Conservation (phyloP, 2,797 vertebrate species). For the Dermochelys coriacea region DNA sequence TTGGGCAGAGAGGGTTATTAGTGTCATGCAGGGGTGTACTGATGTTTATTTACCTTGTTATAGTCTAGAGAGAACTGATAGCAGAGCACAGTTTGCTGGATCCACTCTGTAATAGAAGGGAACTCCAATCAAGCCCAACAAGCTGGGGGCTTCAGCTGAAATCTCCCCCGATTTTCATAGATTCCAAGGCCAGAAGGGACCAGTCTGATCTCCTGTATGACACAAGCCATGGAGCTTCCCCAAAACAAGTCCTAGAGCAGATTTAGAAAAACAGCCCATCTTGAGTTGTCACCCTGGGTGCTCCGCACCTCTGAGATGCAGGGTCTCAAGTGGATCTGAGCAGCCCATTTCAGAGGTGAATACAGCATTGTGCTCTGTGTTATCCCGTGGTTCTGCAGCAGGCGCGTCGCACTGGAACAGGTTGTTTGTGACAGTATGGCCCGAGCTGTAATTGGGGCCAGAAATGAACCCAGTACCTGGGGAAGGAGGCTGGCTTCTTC, state of each 20-base stretch:
- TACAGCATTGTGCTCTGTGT: not conserved
- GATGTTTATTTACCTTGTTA: not conserved
- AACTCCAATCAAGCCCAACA: not conserved
- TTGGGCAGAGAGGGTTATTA: not conserved
- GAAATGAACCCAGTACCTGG: not conserved
- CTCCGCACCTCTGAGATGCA: not conserved
- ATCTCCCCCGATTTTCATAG: not conserved
- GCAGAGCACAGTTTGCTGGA: not conserved
- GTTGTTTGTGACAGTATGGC: not conserved
- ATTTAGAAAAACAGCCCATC: not conserved
- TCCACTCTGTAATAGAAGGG: not conserved
- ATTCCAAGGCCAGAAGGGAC: not conserved
- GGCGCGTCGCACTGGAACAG: fast-evolving
- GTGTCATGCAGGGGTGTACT: not conserved
- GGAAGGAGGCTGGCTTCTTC: no score
- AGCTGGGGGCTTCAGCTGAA: not conserved
- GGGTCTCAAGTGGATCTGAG: not conserved
- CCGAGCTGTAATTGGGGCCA: not conserved
- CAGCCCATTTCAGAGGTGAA: not conserved
- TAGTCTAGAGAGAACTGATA: not conserved
- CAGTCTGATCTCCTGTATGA: not conserved
- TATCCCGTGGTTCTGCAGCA: not conserved
- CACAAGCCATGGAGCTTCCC: not conserved
- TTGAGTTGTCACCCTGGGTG: not conserved
- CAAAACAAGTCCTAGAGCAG: not conserved